phyloP scores from a whole-genome alignment of 1,140 invertebrate genomes.

The Bradynema listronoti region DNA sequence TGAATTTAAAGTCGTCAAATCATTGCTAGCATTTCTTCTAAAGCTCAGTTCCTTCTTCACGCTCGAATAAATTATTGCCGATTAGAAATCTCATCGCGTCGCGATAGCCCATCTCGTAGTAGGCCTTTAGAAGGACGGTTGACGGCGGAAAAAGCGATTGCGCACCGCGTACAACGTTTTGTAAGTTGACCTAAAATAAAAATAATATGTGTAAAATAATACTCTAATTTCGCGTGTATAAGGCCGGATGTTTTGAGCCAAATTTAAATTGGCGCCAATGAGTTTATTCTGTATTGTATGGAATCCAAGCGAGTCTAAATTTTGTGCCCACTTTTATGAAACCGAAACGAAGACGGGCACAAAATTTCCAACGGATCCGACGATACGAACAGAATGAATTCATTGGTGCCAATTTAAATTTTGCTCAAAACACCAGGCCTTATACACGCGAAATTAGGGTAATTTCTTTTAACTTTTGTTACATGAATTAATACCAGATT shows the following conservation, averaged over 20 bases:
- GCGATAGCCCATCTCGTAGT: conserved; percentile 58
- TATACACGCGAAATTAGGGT: no score
- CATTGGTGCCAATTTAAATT: no score
- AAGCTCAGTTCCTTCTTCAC: conserved; percentile 37
- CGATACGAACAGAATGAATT: no score
- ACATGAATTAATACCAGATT: no score
- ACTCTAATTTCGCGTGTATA: not conserved
- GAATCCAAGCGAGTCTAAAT: no score
- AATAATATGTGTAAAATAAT: conserved; percentile 4
- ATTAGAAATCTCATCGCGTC: conserved; percentile 59
- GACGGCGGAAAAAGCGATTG: conserved; percentile 60
- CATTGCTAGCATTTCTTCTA: conserved; percentile 21
- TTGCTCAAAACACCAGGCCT: no score
- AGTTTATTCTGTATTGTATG: no score
- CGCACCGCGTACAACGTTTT: conserved; percentile 57
- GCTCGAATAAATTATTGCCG: conserved; percentile 53
- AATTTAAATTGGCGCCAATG: not conserved
- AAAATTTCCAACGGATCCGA: no score
- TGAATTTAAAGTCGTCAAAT: no score
- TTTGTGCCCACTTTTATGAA: no score
- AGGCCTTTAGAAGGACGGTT: conserved; percentile 46
- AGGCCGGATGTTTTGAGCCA: not conserved
- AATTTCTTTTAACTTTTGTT: no score
- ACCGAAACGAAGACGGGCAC: no score
- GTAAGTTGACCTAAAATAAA: conserved; percentile 55